Base-by-base conservation (phyloP, 2,113 vertebrate species). In the Stercorarius parasiticus region DNA sequence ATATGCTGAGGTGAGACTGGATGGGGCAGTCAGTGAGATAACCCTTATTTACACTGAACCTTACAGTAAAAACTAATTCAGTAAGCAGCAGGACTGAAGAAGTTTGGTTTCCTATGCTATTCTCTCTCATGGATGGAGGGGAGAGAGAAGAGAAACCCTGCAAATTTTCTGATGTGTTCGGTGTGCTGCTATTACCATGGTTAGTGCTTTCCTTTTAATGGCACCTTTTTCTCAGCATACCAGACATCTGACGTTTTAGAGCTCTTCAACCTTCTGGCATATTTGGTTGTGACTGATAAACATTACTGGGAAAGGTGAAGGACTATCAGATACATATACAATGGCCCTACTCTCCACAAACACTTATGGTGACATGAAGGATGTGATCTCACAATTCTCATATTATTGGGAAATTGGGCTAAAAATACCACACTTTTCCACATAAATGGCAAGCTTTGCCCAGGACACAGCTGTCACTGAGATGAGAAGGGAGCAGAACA, bases 401-500 rank as follows among this genome's bases (percentile, higher is more conserved):
- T 26, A n/a, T 38, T 87, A 55, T 91, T 82, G 92, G 40, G 85
- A 95, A 95, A 90, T 86, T 74, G 30, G 47, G 32, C 72, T 91
- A 95, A 96, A 96, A 96, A 77, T 88, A 88, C 76, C 25, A 69
- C 21, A 25, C 34, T 86, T 86, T 90, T 93, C 80, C 93, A 86
- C 38, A 88, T 55, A 80, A 95, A 88, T 86, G 55, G 19, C 64
- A 70, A 86, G 42, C 47, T 91, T 74, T 94, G 78, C 73, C 64
- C 72, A 83, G 77, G 92, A 91, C 83, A 73, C 45, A 86, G 74
- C 62, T 95, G 92, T 90, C 79, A 80, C 34, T 82, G 67, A 65
- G 67, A 86, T 85, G 86, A 88, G 25, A 93, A 88, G 40, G 30
- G 66, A 95, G 30, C 4, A 88, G 62, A 96, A 92, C 85, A 95